Base-by-base conservation (phyloP, 2,113 vertebrate species). In the Megaptera novaeangliae region DNA sequence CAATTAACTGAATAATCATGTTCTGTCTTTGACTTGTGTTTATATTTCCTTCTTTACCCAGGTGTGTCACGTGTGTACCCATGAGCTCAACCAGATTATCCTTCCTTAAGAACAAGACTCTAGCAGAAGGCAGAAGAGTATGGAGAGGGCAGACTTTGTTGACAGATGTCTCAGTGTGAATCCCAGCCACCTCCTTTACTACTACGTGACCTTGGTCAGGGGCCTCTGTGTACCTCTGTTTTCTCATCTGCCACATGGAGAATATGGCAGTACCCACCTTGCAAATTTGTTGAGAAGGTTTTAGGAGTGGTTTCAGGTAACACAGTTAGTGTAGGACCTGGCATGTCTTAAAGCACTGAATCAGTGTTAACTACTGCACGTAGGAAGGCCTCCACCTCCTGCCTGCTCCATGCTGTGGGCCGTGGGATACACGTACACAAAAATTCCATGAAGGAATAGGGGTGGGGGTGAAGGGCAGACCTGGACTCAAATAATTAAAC, bases 311-410 rank as follows among this genome's bases (percentile, higher is more conserved):
- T 91, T 64, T 27, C 41, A 44, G 63, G 23, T 68, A 27, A 41
- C 11, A 27, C 41, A 36, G 41, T 77, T 44, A 88, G 59, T 59
- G 12, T 69, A 64, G 41, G 57, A 36, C 21, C n/a, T 0, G 3
- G 29, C 52, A 9, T 23, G 2, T 81, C 29, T 61, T 29, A 66
- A 46, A 27, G 9, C 39, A 10, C 5, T 61, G 57, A 44, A 1
- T 27, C 52, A 9, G 3, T 49, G 5, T 57, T 49, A 34, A 74
- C 29, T 52, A 44, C 25, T 5, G 20, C 10, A 2, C 0, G 0
- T 46, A 74, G 41, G n/a, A 68, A 55, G 8, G 64, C 2, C 52
- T 71, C 57, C 31, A n/a, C 46, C 71, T 75, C 46, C 20, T 1
- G 3, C 2, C 29, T 23, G 12, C 14, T 87, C 66, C 5, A 0